Evolutionary conservation across 2,797 vertebrate genomes (phyloP).

Genomic region (Buphagus erythrorhynchus): DNA sequence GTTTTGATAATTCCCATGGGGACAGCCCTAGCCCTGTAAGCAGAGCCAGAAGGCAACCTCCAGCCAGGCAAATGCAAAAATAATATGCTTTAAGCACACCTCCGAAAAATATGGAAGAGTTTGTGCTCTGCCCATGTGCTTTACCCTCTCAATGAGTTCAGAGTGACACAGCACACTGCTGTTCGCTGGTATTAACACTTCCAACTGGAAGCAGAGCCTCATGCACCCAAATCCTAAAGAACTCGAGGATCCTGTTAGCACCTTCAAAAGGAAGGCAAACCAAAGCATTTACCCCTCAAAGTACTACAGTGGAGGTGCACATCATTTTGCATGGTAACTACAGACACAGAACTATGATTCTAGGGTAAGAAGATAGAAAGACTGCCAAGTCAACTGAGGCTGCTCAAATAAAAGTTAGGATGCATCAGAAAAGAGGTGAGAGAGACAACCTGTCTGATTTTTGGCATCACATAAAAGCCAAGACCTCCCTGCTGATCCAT

Average conservation of each 20-base stretch:
- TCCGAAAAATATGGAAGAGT: neutral
- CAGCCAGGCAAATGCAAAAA: neutral
- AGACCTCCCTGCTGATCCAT: neutral
- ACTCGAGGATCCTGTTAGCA: neutral
- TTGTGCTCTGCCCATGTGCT: neutral
- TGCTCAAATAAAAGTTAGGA: neutral
- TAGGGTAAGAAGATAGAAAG: neutral
- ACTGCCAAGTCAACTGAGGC: neutral
- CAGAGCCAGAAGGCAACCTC: neutral
- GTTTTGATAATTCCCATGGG: neutral
- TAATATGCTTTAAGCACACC: neutral
- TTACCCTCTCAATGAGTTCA: neutral
- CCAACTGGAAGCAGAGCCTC: neutral
- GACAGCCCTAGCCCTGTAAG: neutral
- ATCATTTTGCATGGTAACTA: neutral
- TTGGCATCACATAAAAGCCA: neutral
- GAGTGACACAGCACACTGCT: fast-evolving
- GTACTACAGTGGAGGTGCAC: neutral
- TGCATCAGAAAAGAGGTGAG: neutral
- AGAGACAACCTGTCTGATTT: neutral
- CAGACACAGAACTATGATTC: neutral
- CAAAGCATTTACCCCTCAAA: neutral
- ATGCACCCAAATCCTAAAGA: neutral
- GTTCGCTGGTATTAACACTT: neutral
- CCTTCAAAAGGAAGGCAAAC: neutral